These are phyloP conservation scores for Crocodylus rhombifer DNA, from an alignment of 2,797 vertebrate species.

Conservation along the genomic window DNA sequence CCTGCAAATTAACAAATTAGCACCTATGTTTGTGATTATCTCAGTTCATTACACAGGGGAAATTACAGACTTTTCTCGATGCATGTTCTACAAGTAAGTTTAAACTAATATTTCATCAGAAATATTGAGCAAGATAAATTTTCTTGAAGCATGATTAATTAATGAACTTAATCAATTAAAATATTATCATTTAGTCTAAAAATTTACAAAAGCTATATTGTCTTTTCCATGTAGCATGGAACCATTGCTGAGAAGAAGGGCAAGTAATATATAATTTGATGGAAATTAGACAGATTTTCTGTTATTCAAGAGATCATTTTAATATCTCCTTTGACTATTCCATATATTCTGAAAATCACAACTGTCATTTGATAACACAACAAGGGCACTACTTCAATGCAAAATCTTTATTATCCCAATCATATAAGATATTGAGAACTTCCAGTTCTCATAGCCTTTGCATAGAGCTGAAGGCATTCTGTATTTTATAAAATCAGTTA, in stretches of 20 bases:
- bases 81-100: background rate
- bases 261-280: background rate
- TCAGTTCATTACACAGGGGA: background rate
- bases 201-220: background rate
- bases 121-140: background rate
- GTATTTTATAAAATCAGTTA: background rate
- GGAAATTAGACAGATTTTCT: background rate
- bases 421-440: background rate
- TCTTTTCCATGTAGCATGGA: background rate
- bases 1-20: background rate
- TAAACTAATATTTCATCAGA: background rate
- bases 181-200: background rate
- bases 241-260: background rate
- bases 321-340: background rate
- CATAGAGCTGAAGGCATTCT: background rate
- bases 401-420: background rate
- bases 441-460: background rate
- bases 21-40: background rate
- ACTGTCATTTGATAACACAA: background rate
- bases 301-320: background rate
- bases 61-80: background rate
- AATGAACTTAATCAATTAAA: background rate
- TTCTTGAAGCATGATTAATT: too few species aligned
- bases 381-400: background rate
- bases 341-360: background rate